Evolutionary conservation across 2,888 invertebrate genomes (phyloP).

Genomic region (Scaptodrosophila latifasciaeformis): DNA sequence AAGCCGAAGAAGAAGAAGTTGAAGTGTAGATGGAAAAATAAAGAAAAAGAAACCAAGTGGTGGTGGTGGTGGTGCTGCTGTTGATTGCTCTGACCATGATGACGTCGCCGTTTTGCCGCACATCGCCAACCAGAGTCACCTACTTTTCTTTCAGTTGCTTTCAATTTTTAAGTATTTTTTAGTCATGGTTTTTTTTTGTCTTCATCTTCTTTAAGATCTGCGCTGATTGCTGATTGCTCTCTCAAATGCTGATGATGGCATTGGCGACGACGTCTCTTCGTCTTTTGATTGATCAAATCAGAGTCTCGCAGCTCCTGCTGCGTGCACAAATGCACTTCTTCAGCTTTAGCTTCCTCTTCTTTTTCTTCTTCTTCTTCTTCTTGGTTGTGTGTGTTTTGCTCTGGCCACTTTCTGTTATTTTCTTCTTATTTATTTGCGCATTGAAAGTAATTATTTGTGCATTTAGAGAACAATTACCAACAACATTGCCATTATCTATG

Average conservation of each 20-base stretch:
- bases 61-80: conserved; percentile 11
- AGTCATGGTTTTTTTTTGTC: neutral
- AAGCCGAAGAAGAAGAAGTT: conserved; percentile 2
- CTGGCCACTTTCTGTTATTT: conserved; percentile 8
- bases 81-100: conserved; percentile 18
- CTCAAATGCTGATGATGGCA: too few species aligned
- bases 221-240: conserved; percentile 37
- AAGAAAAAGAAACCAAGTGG: conserved; percentile 11
- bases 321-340: conserved; percentile 54
- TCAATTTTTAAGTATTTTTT: conserved; percentile 40
- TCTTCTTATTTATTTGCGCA: conserved; percentile 51
- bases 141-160: conserved; percentile 54
- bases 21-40: too few species aligned
- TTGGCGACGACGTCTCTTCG: too few species aligned
- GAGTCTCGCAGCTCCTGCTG: conserved; percentile 51
- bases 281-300: conserved; percentile 56
- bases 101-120: conserved; percentile 25
- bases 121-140: too few species aligned
- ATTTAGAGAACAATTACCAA: conserved; percentile 66
- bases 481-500: conserved; percentile 64
- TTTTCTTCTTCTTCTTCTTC: conserved; percentile 5
- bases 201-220: neutral
- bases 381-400: too few species aligned
- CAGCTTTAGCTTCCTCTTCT: conserved; percentile 2
- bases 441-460: conserved; percentile 67